Percentiles rank a stretch among this genome's conserved stretches.
Conservation (phyloP, 2,797 vertebrate genomes). For the Ibycter americanus region DNA sequence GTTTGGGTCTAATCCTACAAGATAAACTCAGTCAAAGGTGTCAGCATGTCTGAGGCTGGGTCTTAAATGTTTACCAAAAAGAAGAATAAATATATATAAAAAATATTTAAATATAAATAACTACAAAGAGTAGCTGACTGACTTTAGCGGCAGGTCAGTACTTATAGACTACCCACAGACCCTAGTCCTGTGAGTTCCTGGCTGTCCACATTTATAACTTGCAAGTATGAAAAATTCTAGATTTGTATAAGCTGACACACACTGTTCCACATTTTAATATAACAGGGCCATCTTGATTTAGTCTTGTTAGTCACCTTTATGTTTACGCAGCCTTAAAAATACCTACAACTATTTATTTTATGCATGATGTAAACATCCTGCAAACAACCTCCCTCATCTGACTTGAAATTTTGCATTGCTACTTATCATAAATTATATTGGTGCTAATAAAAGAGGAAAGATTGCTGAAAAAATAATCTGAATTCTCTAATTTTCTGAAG, state of each 20-base stretch:
- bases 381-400: neutral
- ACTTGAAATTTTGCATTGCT: neutral
- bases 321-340: neutral
- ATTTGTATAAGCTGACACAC: neutral
- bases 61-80: neutral
- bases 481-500: neutral
- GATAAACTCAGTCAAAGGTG: neutral
- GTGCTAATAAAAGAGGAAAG: neutral
- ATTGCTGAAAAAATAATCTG: neutral
- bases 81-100: neutral
- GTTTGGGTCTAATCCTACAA: neutral
- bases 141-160: neutral
- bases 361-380: neutral
- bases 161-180: neutral
- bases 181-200: neutral
- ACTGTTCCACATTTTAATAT: neutral
- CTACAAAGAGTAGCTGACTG: neutral
- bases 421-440: neutral
- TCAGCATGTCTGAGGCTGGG: neutral
- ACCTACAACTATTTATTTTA: neutral
- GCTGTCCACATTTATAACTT: neutral
- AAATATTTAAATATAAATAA: neutral
- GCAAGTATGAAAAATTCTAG: neutral
- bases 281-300: neutral
- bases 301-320: neutral